Evolutionary conservation across 2,797 vertebrate species (phyloP), one percentile per base, ranked within the genome.

Genomic region (Hydrocynus forskahlii): DNA sequence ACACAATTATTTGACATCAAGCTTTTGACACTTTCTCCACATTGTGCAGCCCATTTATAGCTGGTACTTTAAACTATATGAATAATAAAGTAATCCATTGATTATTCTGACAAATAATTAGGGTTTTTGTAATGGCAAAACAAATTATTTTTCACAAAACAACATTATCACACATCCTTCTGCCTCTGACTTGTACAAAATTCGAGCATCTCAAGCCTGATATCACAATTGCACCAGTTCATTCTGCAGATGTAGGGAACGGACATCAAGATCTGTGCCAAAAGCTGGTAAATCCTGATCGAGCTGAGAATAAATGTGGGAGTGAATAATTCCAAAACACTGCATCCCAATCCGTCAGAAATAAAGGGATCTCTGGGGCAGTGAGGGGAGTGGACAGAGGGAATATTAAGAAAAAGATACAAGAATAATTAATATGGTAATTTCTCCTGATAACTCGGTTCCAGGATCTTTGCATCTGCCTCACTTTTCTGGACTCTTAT

Each of bases 361-460:
- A 57, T 35, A 25, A 71, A 29, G 52, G 0, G 21, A 67, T 64
- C 38, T 40, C 35, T 25, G 52, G n/a, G 16, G 63, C 7, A 13
- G 40, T 13, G 7, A 57, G 16, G 14, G 38, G 23, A 78, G 48
- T 8, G 38, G 62, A 75, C 17, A 71, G 68, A 68, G n/a, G 16
- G 50, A 67, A 75, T 48, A 54, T 78, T 48, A 76, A 66, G 19
- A 64, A 40, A 48, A 40, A 73, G 70, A 78, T 57, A 55, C 84
- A 78, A 60, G 16, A 75, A 64, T 43, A 81, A 78, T 85, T 69
- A 73, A 84, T 79, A 50, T 0, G 38, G 12, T 38, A 40, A 38
- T 29, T 29, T 54, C 63, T n/a, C 50, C 52, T 14, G 14, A 48
- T 21, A 43, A 70, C 63, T 74, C 7, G 68, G 40, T 12, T 19